Evolutionary conservation across 2,888 invertebrate species (phyloP).

Genomic region (Ichneumon xanthorius): DNA sequence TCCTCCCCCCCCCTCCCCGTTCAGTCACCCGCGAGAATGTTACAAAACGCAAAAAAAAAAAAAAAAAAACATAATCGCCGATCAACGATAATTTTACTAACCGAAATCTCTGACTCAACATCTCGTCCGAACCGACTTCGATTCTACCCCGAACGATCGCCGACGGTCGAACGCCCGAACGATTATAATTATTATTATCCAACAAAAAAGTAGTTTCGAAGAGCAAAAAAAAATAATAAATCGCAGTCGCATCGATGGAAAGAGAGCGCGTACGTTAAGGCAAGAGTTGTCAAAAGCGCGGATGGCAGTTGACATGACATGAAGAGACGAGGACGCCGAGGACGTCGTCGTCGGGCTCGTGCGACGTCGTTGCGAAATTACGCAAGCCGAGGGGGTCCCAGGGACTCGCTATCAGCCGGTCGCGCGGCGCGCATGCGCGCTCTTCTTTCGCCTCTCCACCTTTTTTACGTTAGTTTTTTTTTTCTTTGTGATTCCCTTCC

Average conservation of each 20-base stretch:
- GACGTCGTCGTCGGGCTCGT: constrained; percentile 63
- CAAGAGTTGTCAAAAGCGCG: constrained; percentile 78
- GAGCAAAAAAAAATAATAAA: not conserved
- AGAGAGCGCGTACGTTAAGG: constrained; percentile 30
- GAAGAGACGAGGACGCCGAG: constrained; percentile 67
- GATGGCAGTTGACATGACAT: constrained; percentile 82
- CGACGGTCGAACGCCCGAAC: too few relatives aligned
- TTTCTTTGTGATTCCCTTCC: not conserved
- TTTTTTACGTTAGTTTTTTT: not conserved
- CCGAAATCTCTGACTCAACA: not conserved
- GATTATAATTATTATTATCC: too few relatives aligned
- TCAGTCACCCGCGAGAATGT: constrained; percentile 1
- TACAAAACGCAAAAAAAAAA: not conserved
- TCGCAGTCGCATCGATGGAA: not conserved
- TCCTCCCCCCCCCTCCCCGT: not conserved
- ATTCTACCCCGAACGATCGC: too few relatives aligned
- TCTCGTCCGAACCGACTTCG: too few relatives aligned
- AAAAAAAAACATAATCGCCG: not conserved
- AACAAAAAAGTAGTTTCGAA: too few relatives aligned
- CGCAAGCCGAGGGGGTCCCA: constrained; percentile 67
- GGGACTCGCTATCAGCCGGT: constrained; percentile 35
- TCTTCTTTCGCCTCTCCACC: not conserved
- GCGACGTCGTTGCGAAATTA: constrained; percentile 70
- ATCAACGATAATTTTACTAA: not conserved
- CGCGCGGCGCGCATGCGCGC: constrained; percentile 49